A percentile compares a stretch with the other conserved stretches of the same genome.
These are phyloP conservation scores for Amblyopsis rosae DNA, from an alignment of 2,113 vertebrate genomes.

Conservation along the genomic window DNA sequence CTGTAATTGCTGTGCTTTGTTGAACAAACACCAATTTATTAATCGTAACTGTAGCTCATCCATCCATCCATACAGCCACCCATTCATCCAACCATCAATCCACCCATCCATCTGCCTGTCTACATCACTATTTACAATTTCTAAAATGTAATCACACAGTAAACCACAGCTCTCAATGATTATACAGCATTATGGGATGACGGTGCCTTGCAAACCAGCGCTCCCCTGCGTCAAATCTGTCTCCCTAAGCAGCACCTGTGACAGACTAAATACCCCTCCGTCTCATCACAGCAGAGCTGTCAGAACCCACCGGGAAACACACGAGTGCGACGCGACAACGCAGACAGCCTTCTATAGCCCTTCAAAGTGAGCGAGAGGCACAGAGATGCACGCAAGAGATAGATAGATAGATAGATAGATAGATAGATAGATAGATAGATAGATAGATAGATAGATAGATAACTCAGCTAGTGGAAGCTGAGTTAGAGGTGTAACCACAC, in stretches of 20 bases:
- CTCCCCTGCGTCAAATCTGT: constrained; percentile 39
- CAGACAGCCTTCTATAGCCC: constrained; percentile 25
- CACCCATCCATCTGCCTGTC: no score
- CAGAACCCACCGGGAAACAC: constrained; percentile 48
- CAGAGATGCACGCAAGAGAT: not conserved
- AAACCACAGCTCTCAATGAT: not conserved
- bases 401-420: not conserved
- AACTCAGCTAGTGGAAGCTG: not conserved
- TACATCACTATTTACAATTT: not conserved
- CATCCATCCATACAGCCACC: no score
- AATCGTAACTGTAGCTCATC: constrained; percentile 15
- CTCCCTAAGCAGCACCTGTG: constrained; percentile 49
- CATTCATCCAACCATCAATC: no score
- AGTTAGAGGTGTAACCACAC: constrained; percentile 14
- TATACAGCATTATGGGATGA: constrained; percentile 24
- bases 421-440: not conserved
- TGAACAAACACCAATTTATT: constrained; percentile 53
- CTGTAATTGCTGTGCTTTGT: constrained; percentile 34
- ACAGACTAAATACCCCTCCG: constrained; percentile 61
- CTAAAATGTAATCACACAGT: not conserved
- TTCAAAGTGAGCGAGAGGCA: not conserved
- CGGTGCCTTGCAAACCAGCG: constrained; percentile 20
- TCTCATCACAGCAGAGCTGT: constrained; percentile 57
- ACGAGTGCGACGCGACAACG: constrained; percentile 42
- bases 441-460: not conserved